Evolutionary conservation across 2,797 vertebrate species (phyloP).

Genomic region (Artibeus jamaicensis): DNA sequence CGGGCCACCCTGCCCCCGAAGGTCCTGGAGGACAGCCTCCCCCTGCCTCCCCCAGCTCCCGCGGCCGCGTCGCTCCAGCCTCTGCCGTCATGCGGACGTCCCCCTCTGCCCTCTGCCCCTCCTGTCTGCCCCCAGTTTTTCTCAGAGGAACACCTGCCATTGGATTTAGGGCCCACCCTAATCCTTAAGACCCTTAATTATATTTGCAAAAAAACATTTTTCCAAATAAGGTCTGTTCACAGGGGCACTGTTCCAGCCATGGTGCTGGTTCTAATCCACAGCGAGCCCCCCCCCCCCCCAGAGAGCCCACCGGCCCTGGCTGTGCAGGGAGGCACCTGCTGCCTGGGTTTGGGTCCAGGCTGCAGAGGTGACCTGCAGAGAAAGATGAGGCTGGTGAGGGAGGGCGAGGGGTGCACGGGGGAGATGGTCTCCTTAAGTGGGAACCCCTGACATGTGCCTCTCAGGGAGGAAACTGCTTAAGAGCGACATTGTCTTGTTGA

Average conservation of each 20-base stretch:
- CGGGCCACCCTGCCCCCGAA: accelerated
- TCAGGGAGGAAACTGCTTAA: accelerated
- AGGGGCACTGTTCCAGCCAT: neutral
- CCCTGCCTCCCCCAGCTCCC: neutral
- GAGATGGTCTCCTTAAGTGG: neutral
- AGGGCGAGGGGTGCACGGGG: neutral
- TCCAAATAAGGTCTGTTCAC: neutral
- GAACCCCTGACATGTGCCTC: neutral
- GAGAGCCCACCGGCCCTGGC: neutral
- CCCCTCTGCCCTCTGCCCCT: neutral
- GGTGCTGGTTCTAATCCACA: neutral
- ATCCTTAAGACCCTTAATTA: neutral
- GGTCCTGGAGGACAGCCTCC: too few species aligned
- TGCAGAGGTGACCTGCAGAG: neutral
- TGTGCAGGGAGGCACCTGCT: neutral
- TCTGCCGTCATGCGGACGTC: neutral
- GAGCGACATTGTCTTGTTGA: neutral
- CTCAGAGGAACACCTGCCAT: neutral
- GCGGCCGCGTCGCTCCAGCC: accelerated
- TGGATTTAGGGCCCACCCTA: neutral
- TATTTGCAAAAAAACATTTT: neutral
- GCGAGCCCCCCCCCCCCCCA: neutral
- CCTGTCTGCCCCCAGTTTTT: neutral
- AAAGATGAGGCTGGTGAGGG: neutral
- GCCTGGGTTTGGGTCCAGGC: neutral